Conservation (phyloP, 2,113 vertebrate genomes). For the Catagonus wagneri region DNA sequence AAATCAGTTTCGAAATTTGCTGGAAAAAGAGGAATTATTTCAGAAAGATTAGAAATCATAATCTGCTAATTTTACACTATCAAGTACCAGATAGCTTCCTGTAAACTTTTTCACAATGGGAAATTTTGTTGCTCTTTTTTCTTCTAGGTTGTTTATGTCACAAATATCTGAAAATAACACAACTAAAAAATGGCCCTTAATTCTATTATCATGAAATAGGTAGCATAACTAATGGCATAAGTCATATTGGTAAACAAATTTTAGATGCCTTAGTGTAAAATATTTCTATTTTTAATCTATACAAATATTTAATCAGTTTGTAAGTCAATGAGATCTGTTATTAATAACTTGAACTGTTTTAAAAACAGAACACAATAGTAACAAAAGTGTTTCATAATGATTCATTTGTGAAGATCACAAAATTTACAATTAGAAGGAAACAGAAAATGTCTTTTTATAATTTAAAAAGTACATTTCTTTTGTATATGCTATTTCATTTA, state of each 20-base stretch:
- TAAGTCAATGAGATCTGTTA: slow-evolving; percentile 63
- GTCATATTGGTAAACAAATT: slow-evolving; percentile 49
- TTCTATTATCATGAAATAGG: not conserved
- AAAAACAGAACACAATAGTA: not conserved
- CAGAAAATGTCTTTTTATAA: not conserved
- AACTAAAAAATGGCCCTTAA: slow-evolving; percentile 18
- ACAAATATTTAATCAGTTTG: slow-evolving; percentile 45
- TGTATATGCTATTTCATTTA: not conserved
- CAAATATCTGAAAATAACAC: not conserved
- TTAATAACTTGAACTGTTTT: slow-evolving; percentile 48
- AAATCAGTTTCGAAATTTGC: not conserved
- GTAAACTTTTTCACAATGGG: not conserved
- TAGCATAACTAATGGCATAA: not conserved
- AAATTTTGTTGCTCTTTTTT: not conserved
- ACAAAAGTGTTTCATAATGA: slow-evolving; percentile 50
- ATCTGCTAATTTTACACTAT: not conserved
- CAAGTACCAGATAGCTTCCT: not conserved
- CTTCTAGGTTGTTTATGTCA: not conserved
- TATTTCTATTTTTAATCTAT: slow-evolving; percentile 48
- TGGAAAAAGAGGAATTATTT: not conserved
- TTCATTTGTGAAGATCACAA: not conserved
- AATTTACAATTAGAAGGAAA: not conserved
- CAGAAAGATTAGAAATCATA: not conserved
- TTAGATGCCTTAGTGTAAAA: not conserved
- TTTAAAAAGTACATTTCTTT: not conserved